phyloP scores from a whole-genome alignment of 2,888 invertebrate genomes.

The Tortricodes alternella region DNA sequence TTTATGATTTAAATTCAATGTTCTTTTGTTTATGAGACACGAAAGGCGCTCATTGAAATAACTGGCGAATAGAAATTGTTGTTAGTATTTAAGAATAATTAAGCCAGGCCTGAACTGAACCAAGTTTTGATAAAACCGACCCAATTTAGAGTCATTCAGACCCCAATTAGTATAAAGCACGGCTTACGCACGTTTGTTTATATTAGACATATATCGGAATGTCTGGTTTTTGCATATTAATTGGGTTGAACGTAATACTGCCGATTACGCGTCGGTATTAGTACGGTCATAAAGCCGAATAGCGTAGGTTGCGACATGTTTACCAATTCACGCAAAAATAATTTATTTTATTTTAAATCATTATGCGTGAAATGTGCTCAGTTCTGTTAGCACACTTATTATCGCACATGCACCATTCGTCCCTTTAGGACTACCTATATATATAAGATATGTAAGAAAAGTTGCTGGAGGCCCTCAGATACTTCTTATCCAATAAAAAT shows the following conservation, averaged over 20 bases:
- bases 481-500: too few relatives aligned
- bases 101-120: neutral
- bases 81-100: neutral
- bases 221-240: conserved; percentile 15
- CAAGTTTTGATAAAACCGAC: conserved; percentile 1
- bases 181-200: conserved; percentile 15
- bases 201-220: neutral
- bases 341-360: too few relatives aligned
- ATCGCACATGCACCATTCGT: too few relatives aligned
- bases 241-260: conserved; percentile 22
- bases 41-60: neutral
- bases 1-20: neutral
- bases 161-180: conserved; percentile 16
- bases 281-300: conserved; percentile 14
- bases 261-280: conserved; percentile 8
- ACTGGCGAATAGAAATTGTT: neutral
- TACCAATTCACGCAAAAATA: too few relatives aligned
- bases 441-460: too few relatives aligned
- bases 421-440: too few relatives aligned
- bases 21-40: neutral
- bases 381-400: too few relatives aligned
- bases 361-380: too few relatives aligned
- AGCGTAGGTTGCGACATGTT: neutral
- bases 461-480: neutral
- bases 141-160: neutral